A percentile compares a stretch with the other conserved stretches of the same genome.
Conservation (phyloP, 2,113 vertebrate genomes). For the Dendrocopos noguchii region DNA sequence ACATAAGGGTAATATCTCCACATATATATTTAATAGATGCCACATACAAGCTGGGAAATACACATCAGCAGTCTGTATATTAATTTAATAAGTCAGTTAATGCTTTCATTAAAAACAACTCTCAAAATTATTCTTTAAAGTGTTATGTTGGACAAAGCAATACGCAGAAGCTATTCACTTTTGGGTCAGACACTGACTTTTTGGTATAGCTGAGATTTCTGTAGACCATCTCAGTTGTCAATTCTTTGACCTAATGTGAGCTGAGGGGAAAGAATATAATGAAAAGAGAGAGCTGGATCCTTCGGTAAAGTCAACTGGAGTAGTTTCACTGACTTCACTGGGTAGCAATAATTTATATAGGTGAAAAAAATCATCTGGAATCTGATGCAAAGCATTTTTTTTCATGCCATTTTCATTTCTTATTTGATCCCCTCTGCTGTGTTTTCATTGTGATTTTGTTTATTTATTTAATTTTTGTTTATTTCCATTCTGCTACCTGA, state of each 20-base stretch:
- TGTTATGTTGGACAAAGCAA: background rate
- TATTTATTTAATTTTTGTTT: background rate
- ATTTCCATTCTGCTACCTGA: background rate
- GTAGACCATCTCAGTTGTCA: background rate
- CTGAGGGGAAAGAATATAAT: background rate
- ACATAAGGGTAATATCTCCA: background rate
- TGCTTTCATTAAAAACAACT: conserved; percentile 9
- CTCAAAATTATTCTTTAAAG: background rate
- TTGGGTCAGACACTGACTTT: background rate
- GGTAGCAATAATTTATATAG: background rate
- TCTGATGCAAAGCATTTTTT: background rate
- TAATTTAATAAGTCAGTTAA: conserved; percentile 30
- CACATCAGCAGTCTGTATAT: background rate
- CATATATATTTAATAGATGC: conserved; percentile 24
- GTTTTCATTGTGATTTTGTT: background rate
- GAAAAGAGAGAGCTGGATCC: background rate
- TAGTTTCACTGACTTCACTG: background rate
- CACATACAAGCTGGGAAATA: background rate
- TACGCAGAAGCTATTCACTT: background rate
- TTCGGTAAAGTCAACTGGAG: background rate
- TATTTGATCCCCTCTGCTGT: background rate
- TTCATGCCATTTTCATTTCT: background rate
- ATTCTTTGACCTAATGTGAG: background rate
- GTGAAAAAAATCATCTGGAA: background rate
- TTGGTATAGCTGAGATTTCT: background rate